Conservation (phyloP, 2,797 vertebrate species). For the Argentina silus region DNA sequence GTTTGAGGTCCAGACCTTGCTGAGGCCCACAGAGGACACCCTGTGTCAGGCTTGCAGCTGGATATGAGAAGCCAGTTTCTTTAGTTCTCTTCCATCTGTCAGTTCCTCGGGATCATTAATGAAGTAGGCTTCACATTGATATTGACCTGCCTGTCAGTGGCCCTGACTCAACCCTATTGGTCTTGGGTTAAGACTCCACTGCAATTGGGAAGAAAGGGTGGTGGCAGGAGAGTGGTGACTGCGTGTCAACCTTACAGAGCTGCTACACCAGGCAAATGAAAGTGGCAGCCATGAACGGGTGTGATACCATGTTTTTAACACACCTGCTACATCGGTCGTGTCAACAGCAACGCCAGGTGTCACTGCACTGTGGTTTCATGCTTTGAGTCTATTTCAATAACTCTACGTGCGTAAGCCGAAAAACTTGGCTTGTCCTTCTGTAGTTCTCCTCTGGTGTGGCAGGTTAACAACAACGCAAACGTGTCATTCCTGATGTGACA, state of each 20-base stretch:
- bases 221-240: constrained; percentile 19
- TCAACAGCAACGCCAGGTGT: too few relatives aligned
- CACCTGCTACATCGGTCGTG: too few relatives aligned
- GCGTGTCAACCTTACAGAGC: not conserved
- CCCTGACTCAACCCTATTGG: constrained; percentile 95
- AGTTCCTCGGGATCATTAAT: constrained; percentile 91
- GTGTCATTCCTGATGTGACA: too few relatives aligned
- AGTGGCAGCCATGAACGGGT: too few relatives aligned
- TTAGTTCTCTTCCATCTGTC: constrained; percentile 87
- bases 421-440: too few relatives aligned
- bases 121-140: constrained; percentile 98
- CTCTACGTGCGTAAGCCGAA: too few relatives aligned
- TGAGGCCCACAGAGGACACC: not conserved
- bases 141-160: constrained; percentile 98
- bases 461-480: too few relatives aligned
- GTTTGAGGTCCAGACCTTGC: not conserved
- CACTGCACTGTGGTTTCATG: too few relatives aligned
- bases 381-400: too few relatives aligned
- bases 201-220: constrained; percentile 30
- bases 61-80: constrained; percentile 89
- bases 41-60: constrained; percentile 34
- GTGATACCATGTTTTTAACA: too few relatives aligned
- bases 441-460: too few relatives aligned
- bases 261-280: too few relatives aligned
- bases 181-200: constrained; percentile 81